These are phyloP conservation scores for Apostichopus californicus DNA, from an alignment of 35 echinoderm and acorn worm genomes.

Conservation along the genomic window DNA sequence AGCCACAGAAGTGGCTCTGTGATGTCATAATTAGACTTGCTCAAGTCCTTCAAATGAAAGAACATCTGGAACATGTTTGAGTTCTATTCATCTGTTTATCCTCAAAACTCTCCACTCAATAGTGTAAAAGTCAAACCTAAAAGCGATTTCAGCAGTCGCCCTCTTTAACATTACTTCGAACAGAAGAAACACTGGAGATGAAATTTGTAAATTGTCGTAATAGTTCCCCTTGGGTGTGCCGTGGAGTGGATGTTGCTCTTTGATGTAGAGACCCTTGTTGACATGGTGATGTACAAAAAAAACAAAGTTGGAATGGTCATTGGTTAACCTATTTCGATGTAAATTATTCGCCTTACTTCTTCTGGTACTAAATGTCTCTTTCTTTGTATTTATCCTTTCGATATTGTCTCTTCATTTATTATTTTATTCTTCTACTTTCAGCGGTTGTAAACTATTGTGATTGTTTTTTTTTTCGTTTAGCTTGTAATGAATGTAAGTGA, in stretches of 20 bases:
- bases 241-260: not conserved
- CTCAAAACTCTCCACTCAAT: too few species aligned
- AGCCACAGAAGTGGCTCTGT: too few species aligned
- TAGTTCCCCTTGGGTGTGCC: not conserved
- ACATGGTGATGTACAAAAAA: not conserved
- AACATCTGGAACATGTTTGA: too few species aligned
- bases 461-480: not conserved
- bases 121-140: too few species aligned
- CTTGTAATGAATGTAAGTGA: not conserved
- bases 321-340: not conserved
- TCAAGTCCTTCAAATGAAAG: too few species aligned
- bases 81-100: too few species aligned
- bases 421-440: not conserved
- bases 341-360: constrained; percentile 1
- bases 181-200: too few species aligned
- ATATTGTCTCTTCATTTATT: too few species aligned
- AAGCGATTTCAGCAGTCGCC: too few species aligned
- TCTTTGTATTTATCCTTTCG: not conserved
- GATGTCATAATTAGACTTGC: too few species aligned
- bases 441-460: not conserved
- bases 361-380: not conserved
- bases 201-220: too few species aligned
- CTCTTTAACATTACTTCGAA: too few species aligned
- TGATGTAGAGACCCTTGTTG: not conserved
- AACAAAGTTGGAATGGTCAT: not conserved